Base-by-base conservation (phyloP, 1,140 invertebrate species). In the Orchesella cincta region DNA sequence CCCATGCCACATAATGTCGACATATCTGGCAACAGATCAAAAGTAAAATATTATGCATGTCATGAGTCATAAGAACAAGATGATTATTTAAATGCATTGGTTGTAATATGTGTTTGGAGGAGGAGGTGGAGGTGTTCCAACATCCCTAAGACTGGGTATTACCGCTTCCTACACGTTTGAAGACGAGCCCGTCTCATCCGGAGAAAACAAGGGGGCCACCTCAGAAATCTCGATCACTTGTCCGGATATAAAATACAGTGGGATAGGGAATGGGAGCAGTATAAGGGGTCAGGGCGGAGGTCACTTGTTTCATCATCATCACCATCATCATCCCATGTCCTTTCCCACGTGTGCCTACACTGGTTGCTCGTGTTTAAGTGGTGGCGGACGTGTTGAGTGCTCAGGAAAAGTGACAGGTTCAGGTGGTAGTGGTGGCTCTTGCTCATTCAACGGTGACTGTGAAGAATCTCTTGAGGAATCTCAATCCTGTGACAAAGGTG, bases 121-220 rank as follows among this genome's bases (percentile, higher is more conserved):
- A 1, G 79, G 75, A 14, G 77, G 81, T 2, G 52, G 52, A 18
- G 52, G 12, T 57, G 12, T 23, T 18, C 74, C 78, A 14, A 70
- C 81, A 36, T 82, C 82, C 1, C 51, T 82, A 26, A 82, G 78
- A n/a, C 70, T 82, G 28, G 82, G 82, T 31, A 81, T 82, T 16
- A 82, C 80, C 18, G 80, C 81, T 12, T 81, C 81, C 3, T 83
- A 83, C 73, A 78, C 78, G 0, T 81, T 81, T 57, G 82, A 81
- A 70, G 79, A 81, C 26, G 79, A 79, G 29, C 72, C 75, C 12
- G 20, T 74, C 31, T 73, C 75, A 31, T 72, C 73, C 23, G 46
- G 73, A 52, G 77, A 75, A 20, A 62, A 5, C 12, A 64, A 73
- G 39, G 28, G 36, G 14, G 62, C 12, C 62, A 67, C 62, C 1